Evolutionary conservation across 2,797 vertebrate species (phyloP), one percentile per base, ranked within the genome.

Genomic region (Dromococcyx pavoninus): DNA sequence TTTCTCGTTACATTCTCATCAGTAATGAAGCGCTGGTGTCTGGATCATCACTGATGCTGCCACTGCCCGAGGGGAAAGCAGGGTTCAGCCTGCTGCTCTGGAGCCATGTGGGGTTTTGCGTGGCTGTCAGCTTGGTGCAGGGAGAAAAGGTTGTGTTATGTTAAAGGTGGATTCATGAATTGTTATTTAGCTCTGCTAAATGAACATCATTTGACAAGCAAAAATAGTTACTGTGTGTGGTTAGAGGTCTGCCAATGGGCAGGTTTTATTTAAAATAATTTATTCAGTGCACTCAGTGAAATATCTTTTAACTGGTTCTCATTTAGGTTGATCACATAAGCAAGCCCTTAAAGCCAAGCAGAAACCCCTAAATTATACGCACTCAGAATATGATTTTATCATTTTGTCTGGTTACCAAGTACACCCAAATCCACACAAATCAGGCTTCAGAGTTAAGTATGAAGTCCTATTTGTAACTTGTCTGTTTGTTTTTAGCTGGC

Each of bases 401-500:
- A 75, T 87, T 75, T 83, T 89, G 32, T 30, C n/a, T 69, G 44
- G 30, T 91, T 76, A 51, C 28, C 58, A 48, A 70, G 33, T 62
- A 54, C 25, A 74, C 43, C 33, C 66, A 94, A 85, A 88, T 81
- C 44, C 44, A 73, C 72, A 43, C 46, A 89, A 46, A 88, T 89
- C 48, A n/a, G 44, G 35, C 62, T 88, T 78, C 35, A 33, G 41
- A 35, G 32, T 73, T 62, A 76, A 86, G 74, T 37, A 28, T 41
- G 54, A 74, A 66, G 61, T 41, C 30, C 13, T 87, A 0, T 82
- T 88, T 70, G 62, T 89, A 74, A 66, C 37, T 83, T 53, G 7
- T 54, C 64, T 93, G 37, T 39, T 69, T 85, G 61, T 37, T 91
- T 89, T 85, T 66, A 72, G n/a, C 33, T 93, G 79, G 58, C 88